Evolutionary conservation across 2,888 invertebrate species (phyloP).

Genomic region (Apamea anceps): DNA sequence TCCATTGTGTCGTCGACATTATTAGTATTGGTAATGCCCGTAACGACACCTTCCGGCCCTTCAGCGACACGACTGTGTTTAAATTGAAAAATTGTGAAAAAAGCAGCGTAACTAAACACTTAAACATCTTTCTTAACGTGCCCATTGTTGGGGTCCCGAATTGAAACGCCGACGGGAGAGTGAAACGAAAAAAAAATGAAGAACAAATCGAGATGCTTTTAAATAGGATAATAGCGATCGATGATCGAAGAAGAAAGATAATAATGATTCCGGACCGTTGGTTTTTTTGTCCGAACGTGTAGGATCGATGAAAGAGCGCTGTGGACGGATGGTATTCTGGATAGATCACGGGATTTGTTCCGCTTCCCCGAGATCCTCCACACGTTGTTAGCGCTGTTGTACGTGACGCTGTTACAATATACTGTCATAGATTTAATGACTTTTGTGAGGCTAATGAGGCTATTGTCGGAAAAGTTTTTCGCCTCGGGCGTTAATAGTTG

Average conservation of each 20-base stretch:
- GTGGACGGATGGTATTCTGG: slow-evolving; percentile 83
- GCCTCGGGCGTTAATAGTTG: slow-evolving; percentile 80
- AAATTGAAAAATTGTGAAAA: slow-evolving; percentile 89
- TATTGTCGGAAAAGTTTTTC: slow-evolving; percentile 83
- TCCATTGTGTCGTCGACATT: slow-evolving; percentile 77
- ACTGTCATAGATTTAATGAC: slow-evolving; percentile 85
- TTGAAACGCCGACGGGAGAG: slow-evolving; percentile 87
- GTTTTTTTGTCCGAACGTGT: slow-evolving; percentile 82
- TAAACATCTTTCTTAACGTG: slow-evolving; percentile 90
- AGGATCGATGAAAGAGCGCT: slow-evolving; percentile 81
- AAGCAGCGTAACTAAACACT: slow-evolving; percentile 89
- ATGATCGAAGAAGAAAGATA: slow-evolving; percentile 89
- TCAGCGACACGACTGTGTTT: slow-evolving; percentile 87
- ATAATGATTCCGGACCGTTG: slow-evolving; percentile 88
- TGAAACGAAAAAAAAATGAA: slow-evolving; percentile 82
- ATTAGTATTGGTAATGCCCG: slow-evolving; percentile 87
- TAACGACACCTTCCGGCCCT: slow-evolving; percentile 90
- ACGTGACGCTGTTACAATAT: slow-evolving; percentile 85
- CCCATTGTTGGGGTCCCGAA: slow-evolving; percentile 86
- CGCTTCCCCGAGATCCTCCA: slow-evolving; percentile 88
- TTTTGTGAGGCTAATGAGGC: slow-evolving; percentile 87
- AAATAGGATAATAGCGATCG: slow-evolving; percentile 90
- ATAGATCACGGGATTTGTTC: slow-evolving; percentile 86
- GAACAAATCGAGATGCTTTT: slow-evolving; percentile 90
- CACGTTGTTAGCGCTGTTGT: slow-evolving; percentile 88